phyloP scores from a whole-genome alignment of 30 jellyfish, hydroid and myxozoan species.

The Aurelia aurita region DNA sequence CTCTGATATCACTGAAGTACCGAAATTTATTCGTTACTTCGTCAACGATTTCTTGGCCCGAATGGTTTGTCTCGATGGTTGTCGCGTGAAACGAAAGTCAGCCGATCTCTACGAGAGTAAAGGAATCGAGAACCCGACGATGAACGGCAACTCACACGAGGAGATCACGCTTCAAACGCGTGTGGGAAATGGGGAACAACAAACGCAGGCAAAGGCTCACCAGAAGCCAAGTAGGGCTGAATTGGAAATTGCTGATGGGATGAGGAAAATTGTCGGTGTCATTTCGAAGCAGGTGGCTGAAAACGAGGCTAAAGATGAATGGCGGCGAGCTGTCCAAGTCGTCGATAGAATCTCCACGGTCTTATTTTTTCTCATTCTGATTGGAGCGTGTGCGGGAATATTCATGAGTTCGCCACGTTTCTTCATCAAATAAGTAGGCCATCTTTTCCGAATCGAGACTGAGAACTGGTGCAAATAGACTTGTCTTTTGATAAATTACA shows the following conservation, averaged over 20 bases:
- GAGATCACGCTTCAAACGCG: conserved; percentile 18
- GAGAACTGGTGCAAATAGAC: no score
- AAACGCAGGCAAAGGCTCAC: conserved; percentile 4
- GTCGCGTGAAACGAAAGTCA: conserved; percentile 7
- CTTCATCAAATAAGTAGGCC: conserved; percentile 1
- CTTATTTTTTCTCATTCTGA: conserved; percentile 37
- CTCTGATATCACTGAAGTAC: conserved; percentile 38
- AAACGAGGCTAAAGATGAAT: conserved; percentile 66
- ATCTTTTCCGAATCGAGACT: no score
- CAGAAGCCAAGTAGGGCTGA: conserved; percentile 32
- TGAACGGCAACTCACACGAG: conserved; percentile 39
- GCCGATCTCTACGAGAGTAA: conserved; percentile 8
- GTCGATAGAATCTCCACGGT: conserved; percentile 60
- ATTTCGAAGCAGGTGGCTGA: conserved; percentile 41
- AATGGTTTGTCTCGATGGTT: conserved; percentile 40
- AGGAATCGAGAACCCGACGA: conserved; percentile 49
- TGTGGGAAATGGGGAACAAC: not conserved
- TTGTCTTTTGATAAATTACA: no score
- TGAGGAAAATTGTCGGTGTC: conserved; percentile 47
- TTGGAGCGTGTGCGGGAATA: conserved; percentile 47
- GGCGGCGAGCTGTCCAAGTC: conserved; percentile 76
- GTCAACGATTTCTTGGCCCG: conserved; percentile 65
- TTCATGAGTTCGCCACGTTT: conserved; percentile 56
- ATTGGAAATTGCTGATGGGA: conserved; percentile 60
- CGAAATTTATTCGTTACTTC: conserved; percentile 48